phyloP scores from a whole-genome alignment of 1,140 invertebrate species.

The Cydia splendana region DNA sequence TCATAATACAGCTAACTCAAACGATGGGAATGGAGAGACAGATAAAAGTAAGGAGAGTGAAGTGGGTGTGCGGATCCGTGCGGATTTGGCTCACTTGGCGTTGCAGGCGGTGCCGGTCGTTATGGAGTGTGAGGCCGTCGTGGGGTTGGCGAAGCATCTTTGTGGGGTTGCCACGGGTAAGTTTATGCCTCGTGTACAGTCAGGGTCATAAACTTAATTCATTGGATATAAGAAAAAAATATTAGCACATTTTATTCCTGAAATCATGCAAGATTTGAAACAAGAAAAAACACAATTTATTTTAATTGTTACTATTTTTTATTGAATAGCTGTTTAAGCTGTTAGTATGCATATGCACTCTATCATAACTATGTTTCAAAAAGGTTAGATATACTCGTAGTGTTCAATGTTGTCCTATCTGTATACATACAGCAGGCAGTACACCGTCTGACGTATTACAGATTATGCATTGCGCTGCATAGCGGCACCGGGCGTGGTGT shows the following conservation, averaged over 20 bases:
- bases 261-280: no score
- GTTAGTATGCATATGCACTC: no score
- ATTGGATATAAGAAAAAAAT: no score
- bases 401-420: no score
- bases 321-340: no score
- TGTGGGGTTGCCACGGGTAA: constrained; percentile 91
- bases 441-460: constrained; percentile 50
- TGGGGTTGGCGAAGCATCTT: constrained; percentile 92
- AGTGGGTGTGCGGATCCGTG: constrained; percentile 82
- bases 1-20: not conserved
- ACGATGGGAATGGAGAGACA: not conserved
- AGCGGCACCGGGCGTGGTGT: constrained; percentile 54
- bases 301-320: no score
- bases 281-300: no score
- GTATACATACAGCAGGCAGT: no score
- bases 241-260: no score
- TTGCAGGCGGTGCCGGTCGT: constrained; percentile 81
- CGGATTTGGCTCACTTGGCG: constrained; percentile 87
- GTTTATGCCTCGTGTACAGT: constrained; percentile 14
- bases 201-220: no score
- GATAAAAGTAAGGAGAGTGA: constrained; percentile 50
- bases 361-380: no score
- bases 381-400: no score
- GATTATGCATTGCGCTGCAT: constrained; percentile 88
- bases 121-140: constrained; percentile 66